A percentile compares a stretch with the other conserved stretches of the same genome.
Conservation (phyloP, 2,888 invertebrate genomes). For the Drosophila ustulata region DNA sequence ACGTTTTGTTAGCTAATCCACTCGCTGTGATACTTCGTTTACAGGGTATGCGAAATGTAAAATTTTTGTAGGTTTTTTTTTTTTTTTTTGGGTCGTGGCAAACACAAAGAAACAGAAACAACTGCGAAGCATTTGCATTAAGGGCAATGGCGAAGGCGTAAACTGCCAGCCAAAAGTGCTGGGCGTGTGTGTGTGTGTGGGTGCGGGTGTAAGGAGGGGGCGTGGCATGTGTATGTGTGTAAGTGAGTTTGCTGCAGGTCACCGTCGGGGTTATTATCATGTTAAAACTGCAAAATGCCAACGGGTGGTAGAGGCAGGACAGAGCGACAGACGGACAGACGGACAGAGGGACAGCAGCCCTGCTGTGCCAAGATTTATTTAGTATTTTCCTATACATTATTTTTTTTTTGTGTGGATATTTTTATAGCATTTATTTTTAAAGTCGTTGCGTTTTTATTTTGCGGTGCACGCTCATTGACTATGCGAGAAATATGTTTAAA, state of each 20-base stretch:
- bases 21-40: not conserved
- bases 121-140: slow-evolving; percentile 50
- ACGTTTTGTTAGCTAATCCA: not conserved
- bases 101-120: slow-evolving; percentile 36
- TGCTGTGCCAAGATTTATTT: slow-evolving; percentile 69
- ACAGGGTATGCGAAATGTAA: slow-evolving; percentile 27
- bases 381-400: slow-evolving; percentile 29
- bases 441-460: slow-evolving; percentile 17
- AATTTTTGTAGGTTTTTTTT: slow-evolving; percentile 7
- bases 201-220: not conserved
- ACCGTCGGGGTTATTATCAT: slow-evolving; percentile 66
- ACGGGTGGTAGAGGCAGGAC: slow-evolving; percentile 27
- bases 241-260: slow-evolving; percentile 34
- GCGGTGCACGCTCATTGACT: slow-evolving; percentile 27
- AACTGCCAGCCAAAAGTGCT: slow-evolving; percentile 28
- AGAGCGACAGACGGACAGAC: not conserved
- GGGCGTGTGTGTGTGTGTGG: slow-evolving; percentile 11
- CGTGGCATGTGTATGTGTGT: not conserved
- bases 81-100: slow-evolving; percentile 8
- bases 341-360: slow-evolving; percentile 32
- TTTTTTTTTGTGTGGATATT: slow-evolving; percentile 15
- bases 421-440: slow-evolving; percentile 21
- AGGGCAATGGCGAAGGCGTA: slow-evolving; percentile 49
- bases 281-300: slow-evolving; percentile 69
- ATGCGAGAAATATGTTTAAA: slow-evolving; percentile 30